These are phyloP conservation scores for Pachycephala philippinensis DNA, from an alignment of 2,113 vertebrate genomes.

Conservation along the genomic window DNA sequence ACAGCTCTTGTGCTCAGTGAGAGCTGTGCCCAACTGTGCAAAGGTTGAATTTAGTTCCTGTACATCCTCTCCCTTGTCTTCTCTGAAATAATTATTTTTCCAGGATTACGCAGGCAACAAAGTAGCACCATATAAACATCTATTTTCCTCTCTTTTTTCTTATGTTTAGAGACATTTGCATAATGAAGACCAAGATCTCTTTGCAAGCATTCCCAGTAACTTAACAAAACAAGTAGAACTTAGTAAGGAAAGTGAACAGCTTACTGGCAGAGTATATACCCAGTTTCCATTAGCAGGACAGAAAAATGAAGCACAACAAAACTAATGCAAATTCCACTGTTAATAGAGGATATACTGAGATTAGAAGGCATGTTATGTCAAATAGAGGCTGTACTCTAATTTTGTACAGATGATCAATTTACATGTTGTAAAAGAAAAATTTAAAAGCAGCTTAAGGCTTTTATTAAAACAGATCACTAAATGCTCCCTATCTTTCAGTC, in stretches of 20 bases:
- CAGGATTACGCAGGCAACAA: not conserved
- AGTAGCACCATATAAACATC: not conserved
- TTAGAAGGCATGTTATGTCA: not conserved
- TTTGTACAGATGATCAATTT: not conserved
- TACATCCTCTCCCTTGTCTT: not conserved
- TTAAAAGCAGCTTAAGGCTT: constrained; percentile 27
- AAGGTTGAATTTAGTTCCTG: not conserved
- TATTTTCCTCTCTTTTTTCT: not conserved
- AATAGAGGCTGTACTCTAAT: not conserved
- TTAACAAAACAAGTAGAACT: not conserved
- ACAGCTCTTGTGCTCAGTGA: not conserved
- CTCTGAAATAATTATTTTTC: not conserved
- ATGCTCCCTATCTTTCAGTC: not conserved
- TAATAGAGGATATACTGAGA: not conserved
- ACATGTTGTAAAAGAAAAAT: not conserved
- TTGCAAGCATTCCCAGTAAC: not conserved
- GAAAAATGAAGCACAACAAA: not conserved
- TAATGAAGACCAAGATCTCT: not conserved
- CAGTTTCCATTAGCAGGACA: not conserved
- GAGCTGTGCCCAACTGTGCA: accelerated
- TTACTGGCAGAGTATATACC: not conserved
- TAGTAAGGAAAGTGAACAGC: not conserved
- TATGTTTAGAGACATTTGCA: not conserved
- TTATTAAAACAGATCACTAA: not conserved
- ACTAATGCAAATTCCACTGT: not conserved